Evolutionary conservation across 2,113 vertebrate genomes (phyloP).

Genomic region (Turnix velox): DNA sequence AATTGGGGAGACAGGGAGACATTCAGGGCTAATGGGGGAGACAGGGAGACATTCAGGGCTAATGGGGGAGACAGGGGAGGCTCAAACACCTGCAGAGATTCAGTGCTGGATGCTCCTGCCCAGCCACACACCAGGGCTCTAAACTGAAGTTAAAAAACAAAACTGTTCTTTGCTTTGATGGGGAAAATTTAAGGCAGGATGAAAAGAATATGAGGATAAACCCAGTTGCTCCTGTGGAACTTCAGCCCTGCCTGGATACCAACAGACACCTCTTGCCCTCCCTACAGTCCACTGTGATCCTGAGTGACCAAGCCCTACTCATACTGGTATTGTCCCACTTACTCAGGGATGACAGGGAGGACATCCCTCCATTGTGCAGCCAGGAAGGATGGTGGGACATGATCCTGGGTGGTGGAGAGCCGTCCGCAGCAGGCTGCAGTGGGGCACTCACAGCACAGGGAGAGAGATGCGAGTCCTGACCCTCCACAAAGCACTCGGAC

Average conservation of each 20-base stretch:
- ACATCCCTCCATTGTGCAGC: neutral
- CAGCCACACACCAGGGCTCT: neutral
- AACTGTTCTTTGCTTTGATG: neutral
- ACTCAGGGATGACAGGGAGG: neutral
- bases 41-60: neutral
- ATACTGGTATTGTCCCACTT: neutral
- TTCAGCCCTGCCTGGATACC: neutral
- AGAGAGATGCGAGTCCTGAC: neutral
- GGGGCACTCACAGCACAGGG: neutral
- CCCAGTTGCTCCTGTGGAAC: neutral
- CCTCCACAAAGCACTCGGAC: neutral
- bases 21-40: conserved; percentile 13
- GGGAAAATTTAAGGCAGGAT: neutral
- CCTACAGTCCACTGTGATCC: fast-evolving
- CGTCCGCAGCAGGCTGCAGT: neutral
- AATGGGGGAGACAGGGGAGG: no score
- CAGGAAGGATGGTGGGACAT: neutral
- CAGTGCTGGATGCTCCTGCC: neutral
- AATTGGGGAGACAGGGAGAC: neutral
- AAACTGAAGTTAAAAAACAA: neutral
- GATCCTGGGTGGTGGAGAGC: neutral
- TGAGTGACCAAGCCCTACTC: fast-evolving
- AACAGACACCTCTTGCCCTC: neutral
- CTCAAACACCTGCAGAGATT: neutral
- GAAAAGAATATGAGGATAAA: neutral